Percentiles rank a stretch among this genome's conserved stretches.
Conservation (phyloP, 2,113 vertebrate species). For the Gallinago paraguaiae region DNA sequence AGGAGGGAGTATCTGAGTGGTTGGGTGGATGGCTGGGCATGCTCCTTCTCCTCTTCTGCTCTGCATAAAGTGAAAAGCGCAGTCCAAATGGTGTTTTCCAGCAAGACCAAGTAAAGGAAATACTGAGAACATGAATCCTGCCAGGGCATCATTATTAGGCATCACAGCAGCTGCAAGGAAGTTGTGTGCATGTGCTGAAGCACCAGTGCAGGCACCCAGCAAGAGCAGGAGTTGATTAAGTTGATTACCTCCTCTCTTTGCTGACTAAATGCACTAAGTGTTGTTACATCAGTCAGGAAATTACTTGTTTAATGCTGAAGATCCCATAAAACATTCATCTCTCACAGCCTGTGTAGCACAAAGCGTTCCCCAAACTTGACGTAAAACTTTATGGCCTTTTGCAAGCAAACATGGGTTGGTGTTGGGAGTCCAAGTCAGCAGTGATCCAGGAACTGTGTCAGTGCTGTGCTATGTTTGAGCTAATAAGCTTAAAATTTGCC, state of each 20-base stretch:
- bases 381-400: neutral
- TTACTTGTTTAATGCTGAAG: neutral
- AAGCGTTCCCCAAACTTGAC: neutral
- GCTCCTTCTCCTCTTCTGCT: neutral
- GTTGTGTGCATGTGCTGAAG: neutral
- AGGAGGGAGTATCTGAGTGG: neutral
- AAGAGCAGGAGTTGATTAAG: neutral
- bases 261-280: neutral
- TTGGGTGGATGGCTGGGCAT: neutral
- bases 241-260: neutral
- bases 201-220: neutral
- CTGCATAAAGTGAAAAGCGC: neutral
- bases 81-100: neutral
- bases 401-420: neutral
- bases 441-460: neutral
- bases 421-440: neutral
- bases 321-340: neutral
- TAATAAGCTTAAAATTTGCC: neutral
- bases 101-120: neutral
- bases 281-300: neutral
- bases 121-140: neutral
- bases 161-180: neutral
- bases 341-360: neutral
- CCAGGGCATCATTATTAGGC: neutral
- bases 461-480: neutral